These are phyloP conservation scores for Centropristis striata DNA, from an alignment of 2,113 vertebrate genomes.

Conservation along the genomic window DNA sequence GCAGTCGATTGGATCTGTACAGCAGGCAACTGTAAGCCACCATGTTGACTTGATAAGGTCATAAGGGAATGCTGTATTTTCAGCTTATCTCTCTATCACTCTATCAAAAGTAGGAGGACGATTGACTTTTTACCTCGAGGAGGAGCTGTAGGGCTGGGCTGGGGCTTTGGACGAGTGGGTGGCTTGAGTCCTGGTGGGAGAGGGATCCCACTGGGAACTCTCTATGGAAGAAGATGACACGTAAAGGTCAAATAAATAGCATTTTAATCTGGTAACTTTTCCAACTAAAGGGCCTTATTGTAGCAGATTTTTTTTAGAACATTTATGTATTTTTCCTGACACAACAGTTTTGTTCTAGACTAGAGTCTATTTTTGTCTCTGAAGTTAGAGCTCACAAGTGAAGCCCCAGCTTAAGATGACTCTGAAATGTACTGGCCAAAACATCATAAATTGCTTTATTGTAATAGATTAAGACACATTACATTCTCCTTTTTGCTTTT, in stretches of 20 bases:
- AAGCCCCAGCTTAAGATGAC: background rate
- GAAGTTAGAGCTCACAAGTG: background rate
- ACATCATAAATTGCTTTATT: background rate
- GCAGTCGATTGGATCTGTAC: no score
- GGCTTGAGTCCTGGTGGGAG: conserved; percentile 84
- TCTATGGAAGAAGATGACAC: conserved; percentile 57
- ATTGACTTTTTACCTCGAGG: conserved; percentile 64
- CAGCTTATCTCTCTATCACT: no score
- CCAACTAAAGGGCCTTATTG: background rate
- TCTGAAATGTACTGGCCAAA: background rate
- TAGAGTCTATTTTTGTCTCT: background rate
- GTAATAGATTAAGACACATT: conserved; percentile 41
- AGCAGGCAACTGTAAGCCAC: no score
- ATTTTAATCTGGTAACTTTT: background rate
- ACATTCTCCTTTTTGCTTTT: conserved; percentile 79
- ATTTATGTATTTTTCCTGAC: background rate
- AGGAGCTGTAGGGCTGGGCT: conserved; percentile 21
- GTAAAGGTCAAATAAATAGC: background rate
- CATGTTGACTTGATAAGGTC: no score
- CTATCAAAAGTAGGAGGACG: no score
- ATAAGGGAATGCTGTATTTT: no score
- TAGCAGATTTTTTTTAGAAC: background rate
- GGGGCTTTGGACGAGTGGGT: conserved; percentile 78
- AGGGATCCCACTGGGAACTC: conserved; percentile 82
- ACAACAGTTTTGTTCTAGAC: background rate